phyloP scores from a whole-genome alignment of 2,888 invertebrate species.

The Agrenia bidenticulata region DNA sequence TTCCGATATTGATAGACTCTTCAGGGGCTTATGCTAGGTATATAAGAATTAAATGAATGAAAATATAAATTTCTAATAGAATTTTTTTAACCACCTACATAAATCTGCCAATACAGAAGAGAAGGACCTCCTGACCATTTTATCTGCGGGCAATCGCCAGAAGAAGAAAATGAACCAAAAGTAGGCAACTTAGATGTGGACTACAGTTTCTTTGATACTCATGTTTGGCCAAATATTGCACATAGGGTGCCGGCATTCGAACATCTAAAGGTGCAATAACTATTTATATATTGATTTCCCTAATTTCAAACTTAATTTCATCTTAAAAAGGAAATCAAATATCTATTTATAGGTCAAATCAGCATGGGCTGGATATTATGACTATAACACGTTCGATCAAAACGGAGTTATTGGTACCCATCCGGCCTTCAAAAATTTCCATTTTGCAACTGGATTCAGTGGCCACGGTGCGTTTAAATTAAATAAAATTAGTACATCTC shows the following conservation, averaged over 20 bases:
- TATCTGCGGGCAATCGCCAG: conserved; percentile 71
- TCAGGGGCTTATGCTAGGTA: conserved; percentile 72
- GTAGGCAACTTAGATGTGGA: conserved; percentile 70
- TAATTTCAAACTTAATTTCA: no score
- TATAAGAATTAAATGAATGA: no score
- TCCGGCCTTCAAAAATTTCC: conserved; percentile 78
- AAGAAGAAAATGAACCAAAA: conserved; percentile 66
- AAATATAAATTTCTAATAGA: conserved; percentile 5
- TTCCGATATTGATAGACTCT: conserved; percentile 81
- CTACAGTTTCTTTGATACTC: conserved; percentile 68
- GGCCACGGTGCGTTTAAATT: conserved; percentile 67
- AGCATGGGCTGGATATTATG: conserved; percentile 83
- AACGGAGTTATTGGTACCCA: conserved; percentile 87
- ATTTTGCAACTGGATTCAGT: conserved; percentile 89
- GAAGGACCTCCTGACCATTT: conserved; percentile 80
- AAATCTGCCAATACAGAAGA: conserved; percentile 60
- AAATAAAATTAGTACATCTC: no score
- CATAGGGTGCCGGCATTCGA: conserved; percentile 78
- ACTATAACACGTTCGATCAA: conserved; percentile 87
- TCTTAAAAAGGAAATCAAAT: no score
- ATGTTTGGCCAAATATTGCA: conserved; percentile 73
- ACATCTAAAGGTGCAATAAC: conserved; percentile 73
- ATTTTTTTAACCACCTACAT: background rate
- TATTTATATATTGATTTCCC: no score
- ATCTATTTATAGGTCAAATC: conserved; percentile 64